Evolutionary conservation across 2,888 invertebrate species (phyloP).

Genomic region (Lepas anatifera): DNA sequence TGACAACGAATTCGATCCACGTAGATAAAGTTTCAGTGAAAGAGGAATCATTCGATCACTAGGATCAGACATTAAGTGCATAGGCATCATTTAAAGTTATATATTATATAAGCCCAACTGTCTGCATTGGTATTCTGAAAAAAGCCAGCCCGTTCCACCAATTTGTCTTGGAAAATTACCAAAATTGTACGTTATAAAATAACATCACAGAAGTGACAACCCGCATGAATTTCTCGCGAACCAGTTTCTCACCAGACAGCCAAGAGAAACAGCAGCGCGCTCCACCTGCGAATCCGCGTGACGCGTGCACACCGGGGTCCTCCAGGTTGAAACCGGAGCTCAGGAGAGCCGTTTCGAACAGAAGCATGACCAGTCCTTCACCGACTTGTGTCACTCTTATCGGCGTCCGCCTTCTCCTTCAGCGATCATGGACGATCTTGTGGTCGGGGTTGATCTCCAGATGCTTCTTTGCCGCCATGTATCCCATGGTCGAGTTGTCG

Average conservation of each 20-base stretch:
- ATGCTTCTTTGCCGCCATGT: conserved; percentile 99
- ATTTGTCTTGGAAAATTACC: too few species aligned
- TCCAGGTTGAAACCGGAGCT: conserved; percentile 94
- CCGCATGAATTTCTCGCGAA: too few species aligned
- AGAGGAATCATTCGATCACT: conserved; percentile 5
- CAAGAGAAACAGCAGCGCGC: too few species aligned
- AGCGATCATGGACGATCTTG: conserved; percentile 82
- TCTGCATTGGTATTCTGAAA: too few species aligned
- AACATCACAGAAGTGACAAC: too few species aligned
- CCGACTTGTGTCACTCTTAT: conserved; percentile 97
- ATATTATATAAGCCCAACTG: too few species aligned
- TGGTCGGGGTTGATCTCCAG: conserved; percentile 96
- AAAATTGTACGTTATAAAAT: too few species aligned
- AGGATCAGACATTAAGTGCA: conserved; percentile 10
- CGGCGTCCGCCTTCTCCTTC: conserved; percentile 80
- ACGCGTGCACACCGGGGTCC: conserved; percentile 83
- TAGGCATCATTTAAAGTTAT: not conserved
- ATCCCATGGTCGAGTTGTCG: conserved; percentile 98
- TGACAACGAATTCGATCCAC: too few species aligned
- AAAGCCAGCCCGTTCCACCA: too few species aligned
- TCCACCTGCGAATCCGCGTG: conserved; percentile 69
- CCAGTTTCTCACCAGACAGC: too few species aligned
- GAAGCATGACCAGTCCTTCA: conserved; percentile 86
- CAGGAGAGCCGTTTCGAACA: conserved; percentile 90
- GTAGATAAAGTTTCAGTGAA: too few species aligned